These are phyloP conservation scores for Butorides virescens DNA, from an alignment of 2,113 vertebrate genomes.

Conservation along the genomic window DNA sequence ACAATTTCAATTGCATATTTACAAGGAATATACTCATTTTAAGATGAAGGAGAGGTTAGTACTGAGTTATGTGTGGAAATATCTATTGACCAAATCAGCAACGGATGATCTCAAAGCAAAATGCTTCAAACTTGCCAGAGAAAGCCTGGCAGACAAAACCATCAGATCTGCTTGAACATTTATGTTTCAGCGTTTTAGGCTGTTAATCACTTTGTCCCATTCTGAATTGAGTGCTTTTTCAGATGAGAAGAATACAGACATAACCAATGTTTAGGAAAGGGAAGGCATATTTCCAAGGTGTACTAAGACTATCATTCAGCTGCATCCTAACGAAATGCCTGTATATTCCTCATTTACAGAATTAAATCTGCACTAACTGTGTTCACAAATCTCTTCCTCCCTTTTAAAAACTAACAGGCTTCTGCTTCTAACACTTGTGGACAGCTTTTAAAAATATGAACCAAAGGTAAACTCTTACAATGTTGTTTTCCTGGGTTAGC, in stretches of 20 bases:
- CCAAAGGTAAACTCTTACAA: neutral
- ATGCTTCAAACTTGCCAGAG: neutral
- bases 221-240: neutral
- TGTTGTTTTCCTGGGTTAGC: neutral
- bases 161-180: neutral
- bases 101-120: neutral
- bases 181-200: neutral
- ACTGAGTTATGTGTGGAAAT: neutral
- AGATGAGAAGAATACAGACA: neutral
- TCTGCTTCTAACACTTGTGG: neutral
- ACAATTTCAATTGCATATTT: neutral
- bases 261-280: neutral
- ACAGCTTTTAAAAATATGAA: neutral
- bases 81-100: slow-evolving; percentile 1
- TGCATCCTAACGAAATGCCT: neutral
- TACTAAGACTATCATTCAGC: neutral
- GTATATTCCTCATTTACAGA: neutral
- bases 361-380: neutral
- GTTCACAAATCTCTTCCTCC: neutral
- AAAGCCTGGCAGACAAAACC: neutral
- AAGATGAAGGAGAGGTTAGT: neutral
- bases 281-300: neutral
- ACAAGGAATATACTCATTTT: neutral
- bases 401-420: neutral
- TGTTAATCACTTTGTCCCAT: neutral